A percentile compares a stretch with the other conserved stretches of the same genome.
These are phyloP conservation scores for Pachyseris speciosa DNA, from an alignment of 64 coral and sea anemone species.

Conservation along the genomic window DNA sequence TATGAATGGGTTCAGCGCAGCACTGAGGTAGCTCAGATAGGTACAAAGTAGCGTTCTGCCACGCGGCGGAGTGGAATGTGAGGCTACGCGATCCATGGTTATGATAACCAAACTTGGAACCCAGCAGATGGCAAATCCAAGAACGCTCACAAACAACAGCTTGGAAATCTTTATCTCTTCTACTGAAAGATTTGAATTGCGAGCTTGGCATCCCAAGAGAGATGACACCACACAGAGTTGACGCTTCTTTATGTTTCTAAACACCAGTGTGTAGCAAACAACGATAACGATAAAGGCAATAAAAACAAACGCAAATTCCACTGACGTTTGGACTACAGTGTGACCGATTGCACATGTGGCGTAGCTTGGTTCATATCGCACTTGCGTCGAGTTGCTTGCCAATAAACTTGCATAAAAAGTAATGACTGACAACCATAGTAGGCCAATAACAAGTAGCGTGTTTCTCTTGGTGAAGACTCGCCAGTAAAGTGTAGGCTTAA, in stretches of 20 bases:
- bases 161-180: slow-evolving; percentile 20
- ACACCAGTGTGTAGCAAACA: neutral
- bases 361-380: slow-evolving; percentile 2
- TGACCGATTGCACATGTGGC: neutral
- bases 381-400: neutral
- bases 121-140: slow-evolving; percentile 41
- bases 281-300: neutral
- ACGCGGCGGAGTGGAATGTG: neutral
- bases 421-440: neutral
- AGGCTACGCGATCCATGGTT: neutral
- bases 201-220: neutral
- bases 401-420: neutral
- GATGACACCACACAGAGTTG: neutral
- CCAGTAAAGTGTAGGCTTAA: neutral
- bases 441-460: neutral
- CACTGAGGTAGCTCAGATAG: slow-evolving; percentile 17
- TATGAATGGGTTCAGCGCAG: slow-evolving; percentile 18
- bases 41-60: neutral
- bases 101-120: slow-evolving; percentile 27
- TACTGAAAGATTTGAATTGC: neutral
- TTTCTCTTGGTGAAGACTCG: slow-evolving; percentile 19
- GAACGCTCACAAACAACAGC: slow-evolving; percentile 1
- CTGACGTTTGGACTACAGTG: neutral
- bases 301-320: slow-evolving; percentile 19
- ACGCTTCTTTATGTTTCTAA: neutral